Conservation (phyloP, 2,888 invertebrate species). For the Eupsilia transversa region DNA sequence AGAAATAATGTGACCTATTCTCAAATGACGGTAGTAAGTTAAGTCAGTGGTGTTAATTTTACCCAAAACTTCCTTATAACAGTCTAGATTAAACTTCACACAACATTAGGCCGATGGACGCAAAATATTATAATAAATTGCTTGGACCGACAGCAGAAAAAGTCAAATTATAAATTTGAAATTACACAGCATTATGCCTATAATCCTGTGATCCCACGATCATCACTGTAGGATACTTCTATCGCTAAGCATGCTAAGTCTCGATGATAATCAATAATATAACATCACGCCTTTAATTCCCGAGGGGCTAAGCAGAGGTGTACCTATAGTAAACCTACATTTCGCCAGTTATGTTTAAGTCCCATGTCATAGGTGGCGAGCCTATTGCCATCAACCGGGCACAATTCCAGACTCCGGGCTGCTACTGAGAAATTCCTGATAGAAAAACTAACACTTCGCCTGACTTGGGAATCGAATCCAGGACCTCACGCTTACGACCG, state of each 20-base stretch:
- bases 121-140: slow-evolving; percentile 32
- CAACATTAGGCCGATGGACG: slow-evolving; percentile 7
- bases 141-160: slow-evolving; percentile 8
- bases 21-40: background rate
- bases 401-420: background rate
- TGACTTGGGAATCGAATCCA: background rate
- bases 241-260: no score
- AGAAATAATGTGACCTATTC: background rate
- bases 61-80: slow-evolving; percentile 38
- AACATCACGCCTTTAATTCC: no score
- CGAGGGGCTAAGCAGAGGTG: no score
- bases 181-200: no score
- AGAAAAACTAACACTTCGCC: background rate
- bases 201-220: no score
- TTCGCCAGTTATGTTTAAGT: background rate
- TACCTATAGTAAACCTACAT: background rate
- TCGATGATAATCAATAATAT: no score
- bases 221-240: no score
- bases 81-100: slow-evolving; percentile 24
- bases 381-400: background rate
- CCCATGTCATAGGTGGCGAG: background rate
- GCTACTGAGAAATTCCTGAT: background rate
- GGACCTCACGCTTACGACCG: background rate
- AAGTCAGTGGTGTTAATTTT: slow-evolving; percentile 17
- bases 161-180: background rate